These are phyloP conservation scores for Dysmachus trigonus DNA, from an alignment of 2,888 invertebrate species.

Conservation along the genomic window DNA sequence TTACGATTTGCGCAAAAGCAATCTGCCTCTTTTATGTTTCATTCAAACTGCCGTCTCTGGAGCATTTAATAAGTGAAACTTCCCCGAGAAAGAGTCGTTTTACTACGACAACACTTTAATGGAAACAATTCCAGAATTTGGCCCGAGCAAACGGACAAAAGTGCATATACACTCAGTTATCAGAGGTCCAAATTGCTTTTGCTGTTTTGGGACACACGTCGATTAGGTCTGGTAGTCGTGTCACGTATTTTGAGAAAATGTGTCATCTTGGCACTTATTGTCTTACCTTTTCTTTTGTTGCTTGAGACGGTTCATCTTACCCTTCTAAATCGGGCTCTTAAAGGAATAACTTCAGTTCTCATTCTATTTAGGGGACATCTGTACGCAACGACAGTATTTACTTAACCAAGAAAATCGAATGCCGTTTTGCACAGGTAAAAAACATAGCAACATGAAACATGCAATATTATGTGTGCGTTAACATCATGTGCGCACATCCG, in stretches of 20 bases:
- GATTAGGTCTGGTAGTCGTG: not conserved
- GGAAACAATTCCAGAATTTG: not conserved
- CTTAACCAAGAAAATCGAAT: not conserved
- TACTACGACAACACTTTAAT: not conserved
- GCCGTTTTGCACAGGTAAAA: not conserved
- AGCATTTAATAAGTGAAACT: not conserved
- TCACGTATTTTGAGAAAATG: slow-evolving; percentile 5
- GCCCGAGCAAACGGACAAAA: not conserved
- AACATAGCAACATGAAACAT: not conserved
- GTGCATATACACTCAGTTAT: not conserved
- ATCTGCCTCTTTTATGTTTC: not conserved
- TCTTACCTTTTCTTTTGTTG: not conserved
- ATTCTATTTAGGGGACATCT: not conserved
- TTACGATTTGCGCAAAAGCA: not conserved
- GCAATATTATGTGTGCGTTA: not conserved
- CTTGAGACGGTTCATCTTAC: not conserved
- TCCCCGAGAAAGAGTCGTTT: not conserved
- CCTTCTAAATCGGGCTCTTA: not conserved
- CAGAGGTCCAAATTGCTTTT: not conserved
- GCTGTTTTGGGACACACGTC: slow-evolving; percentile 7
- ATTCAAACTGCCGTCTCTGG: not conserved
- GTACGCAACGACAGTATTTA: not conserved
- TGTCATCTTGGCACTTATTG: not conserved
- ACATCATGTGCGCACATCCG: not conserved
- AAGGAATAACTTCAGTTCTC: not conserved